A percentile compares a stretch with the other conserved stretches of the same genome.
phyloP scores from a whole-genome alignment of 2,797 vertebrate genomes.

The Cryptoprocta ferox region DNA sequence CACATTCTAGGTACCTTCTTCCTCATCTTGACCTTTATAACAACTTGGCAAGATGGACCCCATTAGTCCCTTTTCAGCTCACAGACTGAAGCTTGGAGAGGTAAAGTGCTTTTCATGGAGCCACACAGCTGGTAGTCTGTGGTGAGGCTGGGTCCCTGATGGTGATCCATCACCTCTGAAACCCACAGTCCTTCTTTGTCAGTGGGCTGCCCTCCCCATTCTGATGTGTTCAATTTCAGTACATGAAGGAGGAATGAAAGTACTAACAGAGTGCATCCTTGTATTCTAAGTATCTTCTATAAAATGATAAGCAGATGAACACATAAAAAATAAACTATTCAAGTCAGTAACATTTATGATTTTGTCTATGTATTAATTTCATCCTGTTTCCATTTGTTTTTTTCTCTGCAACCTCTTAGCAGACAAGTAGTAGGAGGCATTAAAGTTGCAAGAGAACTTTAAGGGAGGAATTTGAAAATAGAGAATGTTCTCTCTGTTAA shows the following conservation, averaged over 20 bases:
- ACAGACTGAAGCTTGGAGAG: background rate
- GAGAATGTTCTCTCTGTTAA: background rate
- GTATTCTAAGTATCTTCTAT: background rate
- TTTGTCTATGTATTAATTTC: background rate
- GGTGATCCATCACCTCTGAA: background rate
- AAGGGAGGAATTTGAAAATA: background rate
- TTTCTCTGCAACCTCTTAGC: background rate
- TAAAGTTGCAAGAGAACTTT: background rate
- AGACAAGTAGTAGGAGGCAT: background rate
- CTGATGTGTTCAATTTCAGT: background rate
- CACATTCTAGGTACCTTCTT: background rate
- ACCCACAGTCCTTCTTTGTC: background rate
- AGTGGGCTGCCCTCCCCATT: too few relatives aligned
- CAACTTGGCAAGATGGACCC: background rate
- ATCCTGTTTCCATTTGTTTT: background rate
- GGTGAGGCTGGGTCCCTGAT: background rate
- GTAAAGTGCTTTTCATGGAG: background rate
- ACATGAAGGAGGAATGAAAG: background rate
- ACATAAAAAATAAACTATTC: background rate
- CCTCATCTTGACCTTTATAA: accelerated
- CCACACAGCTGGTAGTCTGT: background rate
- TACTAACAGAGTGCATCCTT: background rate
- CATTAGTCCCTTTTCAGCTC: too few relatives aligned
- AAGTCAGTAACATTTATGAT: background rate
- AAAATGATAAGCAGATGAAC: background rate